Evolutionary conservation across 2,113 vertebrate genomes (phyloP).

Genomic region (Bufo bufo): DNA sequence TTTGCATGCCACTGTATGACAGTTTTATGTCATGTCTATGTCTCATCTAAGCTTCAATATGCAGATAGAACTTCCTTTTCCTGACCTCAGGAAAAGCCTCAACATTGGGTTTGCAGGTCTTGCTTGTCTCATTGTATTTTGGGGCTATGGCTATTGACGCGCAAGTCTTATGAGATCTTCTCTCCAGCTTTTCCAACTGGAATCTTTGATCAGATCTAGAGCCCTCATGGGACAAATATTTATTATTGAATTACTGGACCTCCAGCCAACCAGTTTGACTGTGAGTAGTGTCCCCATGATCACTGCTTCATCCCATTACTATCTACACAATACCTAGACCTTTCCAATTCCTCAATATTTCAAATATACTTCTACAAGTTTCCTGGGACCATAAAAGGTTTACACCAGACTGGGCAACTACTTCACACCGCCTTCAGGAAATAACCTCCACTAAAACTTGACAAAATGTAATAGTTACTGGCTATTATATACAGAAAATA

Average conservation of each 20-base stretch:
- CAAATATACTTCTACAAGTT: neutral
- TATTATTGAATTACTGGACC: neutral
- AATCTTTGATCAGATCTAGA: neutral
- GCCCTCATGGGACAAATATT: too few relatives aligned
- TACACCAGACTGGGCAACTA: neutral
- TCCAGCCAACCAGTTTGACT: neutral
- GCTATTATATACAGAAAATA: conserved; percentile 2
- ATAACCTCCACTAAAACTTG: neutral
- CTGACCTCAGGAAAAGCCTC: too few relatives aligned
- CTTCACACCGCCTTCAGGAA: neutral
- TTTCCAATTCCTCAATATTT: neutral
- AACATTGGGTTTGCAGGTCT: too few relatives aligned
- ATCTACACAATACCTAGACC: neutral
- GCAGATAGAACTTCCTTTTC: too few relatives aligned
- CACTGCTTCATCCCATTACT: neutral
- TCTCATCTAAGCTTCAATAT: too few relatives aligned
- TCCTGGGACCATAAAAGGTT: neutral
- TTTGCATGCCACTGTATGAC: too few relatives aligned
- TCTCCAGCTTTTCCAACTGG: neutral
- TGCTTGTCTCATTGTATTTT: too few relatives aligned
- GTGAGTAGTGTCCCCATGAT: neutral
- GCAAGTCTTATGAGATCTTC: neutral
- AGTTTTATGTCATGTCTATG: too few relatives aligned
- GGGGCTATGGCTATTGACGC: neutral
- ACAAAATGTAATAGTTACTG: conserved; percentile 28